Evolutionary conservation across 2,888 invertebrate species (phyloP).

Genomic region (Mamestra brassicae): DNA sequence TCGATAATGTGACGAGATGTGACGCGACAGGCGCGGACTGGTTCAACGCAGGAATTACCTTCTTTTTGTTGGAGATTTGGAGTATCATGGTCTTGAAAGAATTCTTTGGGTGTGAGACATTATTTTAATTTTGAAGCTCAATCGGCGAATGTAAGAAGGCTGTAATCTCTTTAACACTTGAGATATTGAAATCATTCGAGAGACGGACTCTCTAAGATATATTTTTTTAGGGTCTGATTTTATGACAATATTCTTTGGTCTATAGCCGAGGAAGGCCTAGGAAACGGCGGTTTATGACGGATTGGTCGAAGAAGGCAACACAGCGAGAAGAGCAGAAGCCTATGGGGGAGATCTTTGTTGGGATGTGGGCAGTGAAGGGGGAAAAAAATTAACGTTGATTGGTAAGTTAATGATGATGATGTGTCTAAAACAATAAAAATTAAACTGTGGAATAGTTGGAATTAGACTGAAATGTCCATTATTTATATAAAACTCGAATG

Average conservation of each 20-base stretch:
- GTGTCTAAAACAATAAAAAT: neutral
- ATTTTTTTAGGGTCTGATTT: too few relatives aligned
- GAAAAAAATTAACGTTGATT: too few relatives aligned
- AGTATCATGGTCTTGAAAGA: slow-evolving; percentile 17
- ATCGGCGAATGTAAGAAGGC: neutral
- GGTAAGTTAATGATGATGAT: neutral
- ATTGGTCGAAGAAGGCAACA: too few relatives aligned
- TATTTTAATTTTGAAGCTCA: neutral
- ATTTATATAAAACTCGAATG: too few relatives aligned
- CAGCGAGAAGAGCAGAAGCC: too few relatives aligned
- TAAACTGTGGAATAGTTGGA: neutral
- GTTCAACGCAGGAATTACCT: slow-evolving; percentile 63
- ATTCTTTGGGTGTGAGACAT: neutral
- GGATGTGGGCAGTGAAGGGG: too few relatives aligned
- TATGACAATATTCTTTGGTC: too few relatives aligned
- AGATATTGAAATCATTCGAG: neutral
- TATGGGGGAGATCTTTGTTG: too few relatives aligned
- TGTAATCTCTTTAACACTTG: neutral
- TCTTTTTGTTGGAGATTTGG: slow-evolving; percentile 41
- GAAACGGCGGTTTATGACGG: too few relatives aligned
- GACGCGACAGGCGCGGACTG: slow-evolving; percentile 71
- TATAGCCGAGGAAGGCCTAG: too few relatives aligned
- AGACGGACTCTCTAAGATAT: too few relatives aligned
- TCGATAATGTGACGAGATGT: slow-evolving; percentile 78
- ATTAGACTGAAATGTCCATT: too few relatives aligned